Evolutionary conservation across 2,797 vertebrate species (phyloP).

Genomic region (Hyperoplus lanceolatus): DNA sequence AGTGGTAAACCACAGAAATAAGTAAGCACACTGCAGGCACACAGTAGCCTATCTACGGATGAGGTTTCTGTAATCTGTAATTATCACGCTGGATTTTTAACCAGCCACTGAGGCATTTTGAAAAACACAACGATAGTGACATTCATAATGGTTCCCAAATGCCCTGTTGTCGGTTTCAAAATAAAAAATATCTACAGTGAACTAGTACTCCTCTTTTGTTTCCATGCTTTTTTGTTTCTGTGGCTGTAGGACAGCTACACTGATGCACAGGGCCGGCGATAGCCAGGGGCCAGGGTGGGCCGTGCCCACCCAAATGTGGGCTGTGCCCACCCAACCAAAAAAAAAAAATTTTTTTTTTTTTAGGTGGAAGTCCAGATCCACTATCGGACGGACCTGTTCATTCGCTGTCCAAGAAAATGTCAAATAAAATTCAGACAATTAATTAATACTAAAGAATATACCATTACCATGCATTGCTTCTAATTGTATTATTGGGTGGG

Average conservation of each 20-base stretch:
- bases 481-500: no score
- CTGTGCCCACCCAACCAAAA: no score
- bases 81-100: slow-evolving; percentile 46
- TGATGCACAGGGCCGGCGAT: no score
- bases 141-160: slow-evolving; percentile 31
- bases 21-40: slow-evolving; percentile 38
- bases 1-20: slow-evolving; percentile 12
- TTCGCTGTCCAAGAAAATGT: no score
- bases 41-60: slow-evolving; percentile 34
- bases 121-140: slow-evolving; percentile 22
- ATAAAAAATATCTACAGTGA: slow-evolving; percentile 26
- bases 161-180: slow-evolving; percentile 23
- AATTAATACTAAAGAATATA: no score
- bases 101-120: slow-evolving; percentile 22
- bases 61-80: slow-evolving; percentile 47
- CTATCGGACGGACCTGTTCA: no score
- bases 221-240: slow-evolving; percentile 33
- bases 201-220: slow-evolving; percentile 34
- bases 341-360: no score
- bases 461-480: no score
- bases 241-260: slow-evolving; percentile 54
- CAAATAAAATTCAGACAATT: no score
- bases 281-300: no score
- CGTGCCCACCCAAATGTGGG: no score
- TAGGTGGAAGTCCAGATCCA: no score